phyloP scores from a whole-genome alignment of 2,797 vertebrate species.

The Gouania willdenowi region DNA sequence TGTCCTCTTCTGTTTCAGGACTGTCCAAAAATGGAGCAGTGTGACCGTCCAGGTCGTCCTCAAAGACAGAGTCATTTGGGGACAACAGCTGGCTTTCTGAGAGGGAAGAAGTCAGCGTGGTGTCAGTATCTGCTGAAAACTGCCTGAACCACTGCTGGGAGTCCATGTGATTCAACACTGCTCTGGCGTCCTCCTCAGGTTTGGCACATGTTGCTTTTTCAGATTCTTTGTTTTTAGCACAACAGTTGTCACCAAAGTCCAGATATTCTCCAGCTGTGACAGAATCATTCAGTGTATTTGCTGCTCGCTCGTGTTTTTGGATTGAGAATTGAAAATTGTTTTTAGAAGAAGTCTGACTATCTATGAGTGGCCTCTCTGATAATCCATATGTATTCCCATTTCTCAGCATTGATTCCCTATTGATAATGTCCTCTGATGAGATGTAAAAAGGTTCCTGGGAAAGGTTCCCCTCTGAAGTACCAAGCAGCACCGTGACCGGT shows the following conservation, averaged over 20 bases:
- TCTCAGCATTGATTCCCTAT: constrained; percentile 16
- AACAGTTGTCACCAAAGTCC: constrained; percentile 24
- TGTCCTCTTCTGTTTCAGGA: constrained; percentile 55
- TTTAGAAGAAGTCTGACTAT: not conserved
- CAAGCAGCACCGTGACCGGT: constrained; percentile 1
- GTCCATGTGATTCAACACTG: constrained; percentile 29
- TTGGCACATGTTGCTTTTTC: no score
- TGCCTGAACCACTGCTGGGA: constrained; percentile 53
- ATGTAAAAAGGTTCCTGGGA: constrained; percentile 48
- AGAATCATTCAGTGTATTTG: constrained; percentile 18
- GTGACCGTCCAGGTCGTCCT: constrained; percentile 60
- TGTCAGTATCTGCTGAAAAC: constrained; percentile 48
- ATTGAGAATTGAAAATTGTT: constrained; percentile 5
- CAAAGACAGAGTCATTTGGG: constrained; percentile 43
- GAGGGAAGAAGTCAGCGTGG: constrained; percentile 49
- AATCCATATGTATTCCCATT: constrained; percentile 5
- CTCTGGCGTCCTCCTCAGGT: constrained; percentile 21
- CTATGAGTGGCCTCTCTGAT: constrained; percentile 3
- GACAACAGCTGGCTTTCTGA: constrained; percentile 57
- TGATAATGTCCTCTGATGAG: constrained; percentile 52
- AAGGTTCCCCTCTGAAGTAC: constrained; percentile 2
- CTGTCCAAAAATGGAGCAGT: constrained; percentile 61
- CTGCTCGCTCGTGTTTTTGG: constrained; percentile 12
- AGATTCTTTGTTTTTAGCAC: no score
- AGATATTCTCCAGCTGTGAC: constrained; percentile 39